Evolutionary conservation across 2,797 vertebrate species (phyloP), one percentile per base, ranked within the genome.

Genomic region (Zenarchopterus dispar): DNA sequence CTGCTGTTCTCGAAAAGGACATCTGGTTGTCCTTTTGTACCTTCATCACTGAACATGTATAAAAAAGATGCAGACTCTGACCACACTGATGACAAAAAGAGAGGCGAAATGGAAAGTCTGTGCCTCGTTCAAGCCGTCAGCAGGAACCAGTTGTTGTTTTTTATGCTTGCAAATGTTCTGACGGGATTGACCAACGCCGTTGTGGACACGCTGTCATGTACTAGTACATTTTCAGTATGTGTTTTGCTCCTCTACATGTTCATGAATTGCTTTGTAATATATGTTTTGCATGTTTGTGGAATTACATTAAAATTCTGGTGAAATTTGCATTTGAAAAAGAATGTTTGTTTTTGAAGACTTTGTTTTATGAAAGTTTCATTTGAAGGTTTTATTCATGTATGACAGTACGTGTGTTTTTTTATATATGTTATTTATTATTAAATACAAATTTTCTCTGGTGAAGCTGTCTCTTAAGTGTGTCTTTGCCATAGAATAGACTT

Each of bases 141-240:
- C 88, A 95, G 94, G 87, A 98, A 98, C 66, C 97, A 98, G 62
- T 76, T 99, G 65, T 39, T 95, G 0, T 98, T 96, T 82, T 99
- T 99, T 84, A 81, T 99, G 77, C 81, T 97, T 1, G 95, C 96
- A 2, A 99, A 99, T 58, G 2, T 98, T 47, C 90, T 95, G 88
- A 99, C 98, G 1, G 98, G 96, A 57, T 41, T 94, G 44, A 94
- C 95, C 71, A 99, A 99, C 77, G 78, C 94, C 10, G 41, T 88
- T 0, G 54, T 97, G 33, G 93, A 99, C 77, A 99, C 98, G 0
- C 75, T 99, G n/a, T 91, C 86, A 61, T 93, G 93, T 74, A 84
- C 75, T 69, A 61, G 81, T 58, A 77, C 61, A 0, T 84, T 92
- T 75, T 90, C 94, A 0, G 87, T 98, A 6, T 86, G 78, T 76